phyloP scores from a whole-genome alignment of 2,113 vertebrate species.

The Trogon surrucura region DNA sequence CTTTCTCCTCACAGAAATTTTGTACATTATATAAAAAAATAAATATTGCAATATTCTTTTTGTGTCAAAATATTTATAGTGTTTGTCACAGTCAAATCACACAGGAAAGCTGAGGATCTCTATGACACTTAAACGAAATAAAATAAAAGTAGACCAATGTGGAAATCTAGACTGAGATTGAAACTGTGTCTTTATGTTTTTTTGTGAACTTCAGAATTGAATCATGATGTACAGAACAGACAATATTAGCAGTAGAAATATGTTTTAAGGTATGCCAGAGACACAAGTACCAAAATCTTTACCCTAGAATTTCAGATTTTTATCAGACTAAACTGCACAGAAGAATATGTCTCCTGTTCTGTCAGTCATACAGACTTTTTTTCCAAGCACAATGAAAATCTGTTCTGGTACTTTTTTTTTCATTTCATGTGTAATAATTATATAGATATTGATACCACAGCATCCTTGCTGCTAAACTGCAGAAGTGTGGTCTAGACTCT shows the following conservation, averaged over 20 bases:
- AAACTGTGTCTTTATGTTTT: neutral
- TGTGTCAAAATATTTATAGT: neutral
- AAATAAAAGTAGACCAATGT: neutral
- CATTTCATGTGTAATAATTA: neutral
- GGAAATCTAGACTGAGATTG: neutral
- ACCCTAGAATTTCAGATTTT: neutral
- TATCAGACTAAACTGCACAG: neutral
- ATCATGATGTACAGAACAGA: neutral
- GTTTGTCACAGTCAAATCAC: neutral
- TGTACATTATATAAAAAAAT: neutral
- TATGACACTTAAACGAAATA: neutral
- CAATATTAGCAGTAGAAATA: neutral
- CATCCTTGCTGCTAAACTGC: too few species aligned
- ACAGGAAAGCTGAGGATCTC: neutral
- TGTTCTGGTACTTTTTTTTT: neutral
- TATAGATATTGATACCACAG: neutral
- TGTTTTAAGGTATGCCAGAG: neutral
- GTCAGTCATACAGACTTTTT: neutral
- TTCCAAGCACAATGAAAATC: neutral
- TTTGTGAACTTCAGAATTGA: neutral
- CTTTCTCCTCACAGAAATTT: neutral
- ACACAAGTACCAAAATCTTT: neutral
- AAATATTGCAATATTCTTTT: neutral
- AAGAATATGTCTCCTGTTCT: neutral
- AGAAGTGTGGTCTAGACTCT: too few species aligned